phyloP scores from a whole-genome alignment of 35 echinoderm and acorn worm species.

The Holothuria glaberrima region DNA sequence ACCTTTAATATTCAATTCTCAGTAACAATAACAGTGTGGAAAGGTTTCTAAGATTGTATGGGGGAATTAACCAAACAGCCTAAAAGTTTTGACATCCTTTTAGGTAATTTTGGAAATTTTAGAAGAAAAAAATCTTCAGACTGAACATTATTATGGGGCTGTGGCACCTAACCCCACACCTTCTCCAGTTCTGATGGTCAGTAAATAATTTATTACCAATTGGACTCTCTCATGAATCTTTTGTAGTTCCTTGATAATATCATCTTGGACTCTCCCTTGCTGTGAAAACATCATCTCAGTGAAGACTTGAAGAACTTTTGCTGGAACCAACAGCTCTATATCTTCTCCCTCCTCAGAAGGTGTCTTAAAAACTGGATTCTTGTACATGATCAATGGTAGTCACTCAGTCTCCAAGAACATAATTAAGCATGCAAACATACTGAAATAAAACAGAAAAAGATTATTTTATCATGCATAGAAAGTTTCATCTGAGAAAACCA shows the following conservation, averaged over 20 bases:
- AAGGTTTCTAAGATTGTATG: too few species aligned
- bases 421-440: too few species aligned
- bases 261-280: slow-evolving; percentile 64
- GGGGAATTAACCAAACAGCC: too few species aligned
- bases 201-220: slow-evolving; percentile 20
- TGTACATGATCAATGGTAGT: background rate
- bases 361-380: background rate
- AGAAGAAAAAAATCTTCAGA: too few species aligned
- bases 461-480: background rate
- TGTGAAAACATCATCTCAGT: slow-evolving; percentile 54
- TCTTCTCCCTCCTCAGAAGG: slow-evolving; percentile 55
- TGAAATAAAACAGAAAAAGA: background rate
- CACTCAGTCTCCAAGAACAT: background rate
- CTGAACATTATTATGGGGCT: too few species aligned
- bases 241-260: slow-evolving; percentile 68
- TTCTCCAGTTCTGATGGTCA: too few species aligned
- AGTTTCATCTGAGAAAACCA: too few species aligned
- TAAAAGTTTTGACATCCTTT: too few species aligned
- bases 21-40: too few species aligned
- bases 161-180: too few species aligned
- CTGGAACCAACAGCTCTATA: slow-evolving; percentile 38
- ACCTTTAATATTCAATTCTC: too few species aligned
- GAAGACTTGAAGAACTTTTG: slow-evolving; percentile 60
- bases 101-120: too few species aligned
- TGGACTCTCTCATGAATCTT: slow-evolving; percentile 77